Evolutionary conservation across 2,797 vertebrate species (phyloP), one percentile per base, ranked within the genome.

Genomic region (Xenops minutus): DNA sequence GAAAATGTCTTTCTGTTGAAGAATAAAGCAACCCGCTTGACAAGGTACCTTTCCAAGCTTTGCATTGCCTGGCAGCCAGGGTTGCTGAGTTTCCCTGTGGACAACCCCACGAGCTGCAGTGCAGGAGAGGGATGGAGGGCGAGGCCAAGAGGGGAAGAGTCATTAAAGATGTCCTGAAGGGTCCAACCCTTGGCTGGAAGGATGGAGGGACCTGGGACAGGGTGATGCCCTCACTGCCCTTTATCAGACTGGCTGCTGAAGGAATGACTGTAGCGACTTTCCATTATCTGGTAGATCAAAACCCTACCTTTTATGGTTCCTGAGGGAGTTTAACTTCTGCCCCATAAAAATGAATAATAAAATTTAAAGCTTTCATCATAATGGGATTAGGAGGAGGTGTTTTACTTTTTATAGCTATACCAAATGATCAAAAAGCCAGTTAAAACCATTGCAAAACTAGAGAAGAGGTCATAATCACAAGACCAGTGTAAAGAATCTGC

Each of bases 341-440:
- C 96, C 91, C 85, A 96, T 97, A 97, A 97, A 97, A 97, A 95
- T 93, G 91, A 98, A 97, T 97, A 97, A 96, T 97, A 97, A 97
- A 96, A 97, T 95, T 61, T 95, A 91, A 96, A 78, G 46, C 94
- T 97, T 97, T 98, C 94, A 96, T 97, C 91, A 86, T 97, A 97
- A 97, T 97, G 96, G 97, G 96, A 95, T 97, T 98, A 97, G 95
- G 83, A 92, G 94, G 95, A 97, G 93, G 93, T 95, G 80, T 97
- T 97, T 95, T 85, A 91, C 91, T 97, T 97, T 97, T 97, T 97
- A 97, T 97, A 97, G 96, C 94, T 91, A 51, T 78, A 92, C 37
- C 81, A 86, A 86, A 46, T 92, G 96, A 96, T 97, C 6, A 63
- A 97, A 96, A 96, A 96, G 85, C 72, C 34, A 58, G 69, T 94